These are phyloP conservation scores for Megalops cyprinoides DNA, from an alignment of 2,797 vertebrate genomes.

Conservation along the genomic window DNA sequence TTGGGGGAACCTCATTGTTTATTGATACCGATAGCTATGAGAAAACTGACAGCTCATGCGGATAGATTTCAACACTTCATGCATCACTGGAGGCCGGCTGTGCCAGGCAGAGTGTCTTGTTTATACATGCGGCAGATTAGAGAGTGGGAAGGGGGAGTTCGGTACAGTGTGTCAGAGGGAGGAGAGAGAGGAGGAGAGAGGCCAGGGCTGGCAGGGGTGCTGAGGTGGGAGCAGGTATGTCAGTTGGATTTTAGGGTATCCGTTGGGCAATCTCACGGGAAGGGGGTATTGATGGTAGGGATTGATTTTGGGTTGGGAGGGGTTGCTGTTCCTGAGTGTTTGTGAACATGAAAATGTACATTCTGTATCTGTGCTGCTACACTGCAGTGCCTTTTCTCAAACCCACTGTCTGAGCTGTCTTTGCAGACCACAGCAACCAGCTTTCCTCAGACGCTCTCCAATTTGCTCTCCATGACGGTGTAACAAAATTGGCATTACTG, in stretches of 20 bases:
- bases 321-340: neutral
- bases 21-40: conserved; percentile 81
- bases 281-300: neutral
- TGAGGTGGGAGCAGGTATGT: conserved; percentile 10
- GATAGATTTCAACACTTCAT: conserved; percentile 82
- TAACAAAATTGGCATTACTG: neutral
- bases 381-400: neutral
- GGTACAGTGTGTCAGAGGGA: too few species aligned
- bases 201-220: neutral
- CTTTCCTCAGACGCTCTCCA: too few species aligned
- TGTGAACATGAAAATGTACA: neutral
- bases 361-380: neutral
- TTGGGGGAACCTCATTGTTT: conserved; percentile 77
- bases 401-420: too few species aligned
- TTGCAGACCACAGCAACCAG: too few species aligned
- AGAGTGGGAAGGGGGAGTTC: neutral
- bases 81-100: conserved; percentile 71
- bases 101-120: conserved; percentile 34
- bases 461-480: neutral
- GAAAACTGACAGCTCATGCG: conserved; percentile 80
- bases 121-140: conserved; percentile 13
- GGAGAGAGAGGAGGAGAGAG: neutral
- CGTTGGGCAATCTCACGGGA: neutral
- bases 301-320: neutral
- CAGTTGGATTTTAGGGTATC: neutral